A percentile compares a stretch with the other conserved stretches of the same genome.
phyloP scores from a whole-genome alignment of 2,797 vertebrate genomes.

The Chelon labrosus region DNA sequence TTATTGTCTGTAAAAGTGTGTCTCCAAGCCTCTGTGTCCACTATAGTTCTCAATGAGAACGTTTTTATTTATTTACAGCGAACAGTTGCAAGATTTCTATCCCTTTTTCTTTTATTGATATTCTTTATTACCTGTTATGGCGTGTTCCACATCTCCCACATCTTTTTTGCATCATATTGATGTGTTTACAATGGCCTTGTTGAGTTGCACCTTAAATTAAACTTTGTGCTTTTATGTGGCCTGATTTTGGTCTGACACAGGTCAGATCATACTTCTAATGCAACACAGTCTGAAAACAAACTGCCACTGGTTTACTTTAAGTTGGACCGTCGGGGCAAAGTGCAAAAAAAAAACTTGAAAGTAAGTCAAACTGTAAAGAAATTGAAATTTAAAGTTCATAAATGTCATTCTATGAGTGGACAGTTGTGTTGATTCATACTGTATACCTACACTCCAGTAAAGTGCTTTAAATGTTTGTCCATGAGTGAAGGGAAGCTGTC shows the following conservation, averaged over 20 bases:
- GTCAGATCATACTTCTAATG: constrained; percentile 21
- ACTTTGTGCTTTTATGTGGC: constrained; percentile 34
- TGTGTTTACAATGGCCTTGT: constrained; percentile 65
- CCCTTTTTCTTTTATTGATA: constrained; percentile 17
- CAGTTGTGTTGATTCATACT: constrained; percentile 1
- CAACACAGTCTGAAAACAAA: constrained; percentile 12
- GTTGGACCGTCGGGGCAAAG: constrained; percentile 4
- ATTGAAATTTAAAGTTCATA: neutral
- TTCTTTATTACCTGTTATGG: constrained; percentile 28
- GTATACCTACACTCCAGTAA: constrained; percentile 17
- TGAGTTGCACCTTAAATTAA: constrained; percentile 45
- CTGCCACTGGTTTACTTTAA: constrained; percentile 14
- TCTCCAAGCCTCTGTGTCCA: constrained; percentile 50
- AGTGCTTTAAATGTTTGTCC: constrained; percentile 30
- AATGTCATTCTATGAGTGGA: constrained; percentile 25
- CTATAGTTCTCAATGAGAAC: constrained; percentile 86
- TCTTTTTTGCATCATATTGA: constrained; percentile 85
- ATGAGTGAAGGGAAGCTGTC: constrained; percentile 33
- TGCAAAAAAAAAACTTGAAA: constrained; percentile 1
- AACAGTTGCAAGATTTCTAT: constrained; percentile 18
- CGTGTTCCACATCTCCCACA: constrained; percentile 5
- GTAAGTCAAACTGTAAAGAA: constrained; percentile 2
- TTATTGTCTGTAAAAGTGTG: constrained; percentile 26
- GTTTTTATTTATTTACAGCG: constrained; percentile 46
- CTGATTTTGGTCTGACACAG: constrained; percentile 35